A percentile compares a stretch with the other conserved stretches of the same genome.
Conservation (phyloP, 2,888 invertebrate genomes). For the Mimachlamys varia region DNA sequence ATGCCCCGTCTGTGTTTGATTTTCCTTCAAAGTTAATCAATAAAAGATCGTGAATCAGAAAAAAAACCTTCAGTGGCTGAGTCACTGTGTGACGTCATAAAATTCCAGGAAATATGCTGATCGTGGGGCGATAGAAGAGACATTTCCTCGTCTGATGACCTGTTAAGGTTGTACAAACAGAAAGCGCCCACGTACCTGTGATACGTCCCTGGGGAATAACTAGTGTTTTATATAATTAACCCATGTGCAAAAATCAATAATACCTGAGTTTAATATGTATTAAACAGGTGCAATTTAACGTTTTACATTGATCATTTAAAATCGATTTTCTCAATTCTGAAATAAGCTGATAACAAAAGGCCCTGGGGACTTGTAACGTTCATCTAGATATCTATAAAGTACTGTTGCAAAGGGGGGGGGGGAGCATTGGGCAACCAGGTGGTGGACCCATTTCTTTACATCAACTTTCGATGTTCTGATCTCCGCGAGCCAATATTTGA, state of each 20-base stretch:
- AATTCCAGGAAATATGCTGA: neutral
- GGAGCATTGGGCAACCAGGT: no score
- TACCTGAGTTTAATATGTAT: neutral
- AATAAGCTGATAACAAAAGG: no score
- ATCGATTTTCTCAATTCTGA: neutral
- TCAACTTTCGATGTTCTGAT: no score
- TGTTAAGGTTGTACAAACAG: neutral
- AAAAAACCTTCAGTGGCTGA: neutral
- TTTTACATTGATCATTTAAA: neutral
- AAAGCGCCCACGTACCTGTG: neutral
- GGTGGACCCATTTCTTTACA: no score
- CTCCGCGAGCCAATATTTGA: no score
- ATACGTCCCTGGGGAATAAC: neutral
- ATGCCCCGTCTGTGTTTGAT: neutral
- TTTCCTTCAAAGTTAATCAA: neutral
- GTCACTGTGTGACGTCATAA: slow-evolving; percentile 13
- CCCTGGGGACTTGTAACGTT: no score
- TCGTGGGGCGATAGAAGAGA: neutral
- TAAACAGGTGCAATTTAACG: neutral
- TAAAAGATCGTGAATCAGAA: slow-evolving; percentile 6
- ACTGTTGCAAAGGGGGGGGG: no score
- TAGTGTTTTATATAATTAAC: neutral
- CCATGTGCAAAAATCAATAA: neutral
- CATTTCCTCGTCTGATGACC: neutral
- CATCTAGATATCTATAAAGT: no score